Conservation (phyloP, 2,888 invertebrate genomes). For the Machimus rusticus region DNA sequence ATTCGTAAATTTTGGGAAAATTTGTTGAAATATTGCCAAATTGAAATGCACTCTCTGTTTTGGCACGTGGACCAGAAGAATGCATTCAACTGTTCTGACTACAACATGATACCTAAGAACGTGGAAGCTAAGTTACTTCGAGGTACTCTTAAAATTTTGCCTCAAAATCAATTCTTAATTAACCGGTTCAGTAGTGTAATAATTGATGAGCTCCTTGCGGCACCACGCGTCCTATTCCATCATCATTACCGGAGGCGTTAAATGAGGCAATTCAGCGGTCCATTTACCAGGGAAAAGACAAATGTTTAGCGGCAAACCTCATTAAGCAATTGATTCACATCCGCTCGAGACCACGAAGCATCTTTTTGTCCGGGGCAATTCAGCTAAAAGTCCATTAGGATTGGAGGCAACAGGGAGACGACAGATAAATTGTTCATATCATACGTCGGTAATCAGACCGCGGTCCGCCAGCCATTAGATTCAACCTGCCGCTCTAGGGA, state of each 20-base stretch:
- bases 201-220: neutral
- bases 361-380: slow-evolving; percentile 4
- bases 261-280: neutral
- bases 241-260: neutral
- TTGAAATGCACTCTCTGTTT: neutral
- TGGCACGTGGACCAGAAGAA: neutral
- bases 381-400: neutral
- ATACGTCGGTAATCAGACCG: slow-evolving; percentile 22
- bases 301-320: neutral
- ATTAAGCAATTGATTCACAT: slow-evolving; percentile 45
- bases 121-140: neutral
- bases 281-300: neutral
- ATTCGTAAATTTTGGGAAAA: neutral
- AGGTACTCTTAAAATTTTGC: neutral
- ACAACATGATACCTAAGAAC: neutral
- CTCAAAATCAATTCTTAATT: neutral
- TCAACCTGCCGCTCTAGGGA: neutral
- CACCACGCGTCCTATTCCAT: neutral
- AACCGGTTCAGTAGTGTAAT: neutral
- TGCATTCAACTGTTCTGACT: neutral
- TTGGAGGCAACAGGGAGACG: slow-evolving; percentile 4
- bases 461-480: neutral
- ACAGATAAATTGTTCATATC: slow-evolving; percentile 12
- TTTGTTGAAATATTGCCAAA: neutral
- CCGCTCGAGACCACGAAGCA: slow-evolving; percentile 29